phyloP scores from a whole-genome alignment of 1,140 invertebrate species.

The Tenebrio molitor region DNA sequence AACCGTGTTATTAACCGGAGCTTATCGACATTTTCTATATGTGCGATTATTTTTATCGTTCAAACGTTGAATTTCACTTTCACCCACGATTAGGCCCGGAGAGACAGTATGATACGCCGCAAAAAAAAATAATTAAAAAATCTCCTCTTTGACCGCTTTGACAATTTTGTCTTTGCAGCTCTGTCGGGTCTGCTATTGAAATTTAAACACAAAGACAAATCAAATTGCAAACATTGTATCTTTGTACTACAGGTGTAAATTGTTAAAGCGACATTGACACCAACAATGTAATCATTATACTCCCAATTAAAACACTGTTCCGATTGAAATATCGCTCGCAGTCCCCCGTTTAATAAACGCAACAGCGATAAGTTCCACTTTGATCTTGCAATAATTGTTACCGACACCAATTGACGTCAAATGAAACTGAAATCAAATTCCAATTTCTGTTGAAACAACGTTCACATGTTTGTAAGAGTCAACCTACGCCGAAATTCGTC shows the following conservation, averaged over 20 bases:
- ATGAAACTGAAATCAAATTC: conserved; percentile 32
- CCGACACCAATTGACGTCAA: conserved; percentile 29
- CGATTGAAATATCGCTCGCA: conserved; percentile 33
- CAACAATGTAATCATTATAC: conserved; percentile 38
- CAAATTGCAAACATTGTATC: conserved; percentile 36
- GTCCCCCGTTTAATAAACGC: conserved; percentile 31
- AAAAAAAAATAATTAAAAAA: conserved; percentile 25
- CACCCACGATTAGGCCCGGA: conserved; percentile 8
- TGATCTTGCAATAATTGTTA: conserved; percentile 38
- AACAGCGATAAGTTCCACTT: conserved; percentile 32
- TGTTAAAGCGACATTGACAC: conserved; percentile 37
- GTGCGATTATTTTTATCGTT: not conserved
- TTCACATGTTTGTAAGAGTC: conserved; percentile 7
- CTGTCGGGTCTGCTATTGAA: conserved; percentile 21
- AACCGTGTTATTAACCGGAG: conserved; percentile 18
- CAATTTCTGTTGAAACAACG: conserved; percentile 26
- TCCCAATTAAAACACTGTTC: conserved; percentile 35
- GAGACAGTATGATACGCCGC: not conserved
- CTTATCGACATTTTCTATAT: conserved; percentile 9
- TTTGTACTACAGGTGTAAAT: conserved; percentile 35
- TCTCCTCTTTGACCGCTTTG: conserved; percentile 7
- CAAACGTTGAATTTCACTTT: conserved; percentile 15
- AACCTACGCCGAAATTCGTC: not conserved
- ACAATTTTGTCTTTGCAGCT: conserved; percentile 8
- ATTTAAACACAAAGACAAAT: conserved; percentile 36